Conservation (phyloP, 2,888 invertebrate species). For the Hesperia comma region DNA sequence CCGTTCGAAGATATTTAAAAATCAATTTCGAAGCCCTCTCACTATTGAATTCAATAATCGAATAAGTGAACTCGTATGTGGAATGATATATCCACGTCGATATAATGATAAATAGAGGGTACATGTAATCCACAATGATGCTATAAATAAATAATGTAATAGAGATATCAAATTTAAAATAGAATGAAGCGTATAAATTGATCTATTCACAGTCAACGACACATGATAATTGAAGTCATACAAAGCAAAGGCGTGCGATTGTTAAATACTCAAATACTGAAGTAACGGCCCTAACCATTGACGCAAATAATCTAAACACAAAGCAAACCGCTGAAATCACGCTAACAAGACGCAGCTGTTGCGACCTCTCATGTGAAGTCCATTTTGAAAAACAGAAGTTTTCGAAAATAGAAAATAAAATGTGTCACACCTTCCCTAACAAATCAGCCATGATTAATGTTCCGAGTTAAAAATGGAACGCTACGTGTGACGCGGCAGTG, state of each 20-base stretch:
- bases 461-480: slow-evolving; percentile 71
- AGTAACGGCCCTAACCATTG: slow-evolving; percentile 60
- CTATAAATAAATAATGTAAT: slow-evolving; percentile 68
- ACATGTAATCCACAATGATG: slow-evolving; percentile 47
- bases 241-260: slow-evolving; percentile 52
- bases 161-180: slow-evolving; percentile 65
- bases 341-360: slow-evolving; percentile 83
- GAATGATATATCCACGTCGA: slow-evolving; percentile 51
- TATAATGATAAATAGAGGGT: slow-evolving; percentile 58
- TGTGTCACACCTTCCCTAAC: slow-evolving; percentile 82
- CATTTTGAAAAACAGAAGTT: slow-evolving; percentile 81
- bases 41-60: slow-evolving; percentile 41
- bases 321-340: slow-evolving; percentile 67
- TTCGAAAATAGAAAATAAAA: slow-evolving; percentile 83
- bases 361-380: slow-evolving; percentile 68
- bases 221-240: slow-evolving; percentile 45
- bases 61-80: slow-evolving; percentile 45
- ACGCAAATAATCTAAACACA: slow-evolving; percentile 78
- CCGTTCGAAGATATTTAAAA: slow-evolving; percentile 66
- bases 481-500: slow-evolving; percentile 76
- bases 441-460: slow-evolving; percentile 82
- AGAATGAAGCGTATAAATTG: slow-evolving; percentile 69
- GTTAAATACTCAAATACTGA: slow-evolving; percentile 50
- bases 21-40: slow-evolving; percentile 62
- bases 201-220: slow-evolving; percentile 64